These are phyloP conservation scores for Hippocampus guttulatus DNA, from an alignment of 2,113 vertebrate species.

Conservation along the genomic window DNA sequence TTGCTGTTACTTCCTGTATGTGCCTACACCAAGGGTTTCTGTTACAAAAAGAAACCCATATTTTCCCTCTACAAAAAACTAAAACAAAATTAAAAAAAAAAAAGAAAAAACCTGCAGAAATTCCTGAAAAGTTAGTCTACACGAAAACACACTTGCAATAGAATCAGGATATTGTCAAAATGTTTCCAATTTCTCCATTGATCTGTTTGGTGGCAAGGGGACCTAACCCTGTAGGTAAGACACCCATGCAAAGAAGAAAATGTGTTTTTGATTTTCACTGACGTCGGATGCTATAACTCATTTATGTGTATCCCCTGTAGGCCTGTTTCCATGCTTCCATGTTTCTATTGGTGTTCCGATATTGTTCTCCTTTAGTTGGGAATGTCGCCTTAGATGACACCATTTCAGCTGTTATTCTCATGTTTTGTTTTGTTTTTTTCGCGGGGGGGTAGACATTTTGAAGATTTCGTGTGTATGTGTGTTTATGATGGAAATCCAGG, in stretches of 20 bases:
- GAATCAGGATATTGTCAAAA: not conserved
- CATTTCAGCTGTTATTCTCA: slow-evolving; percentile 38
- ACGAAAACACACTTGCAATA: not conserved
- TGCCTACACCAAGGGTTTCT: not conserved
- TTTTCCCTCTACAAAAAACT: no score
- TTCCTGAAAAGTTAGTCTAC: no score
- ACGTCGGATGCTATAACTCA: slow-evolving; percentile 24
- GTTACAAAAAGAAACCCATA: no score
- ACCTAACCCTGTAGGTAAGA: not conserved
- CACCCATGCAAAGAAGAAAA: not conserved
- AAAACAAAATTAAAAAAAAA: no score
- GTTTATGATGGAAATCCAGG: slow-evolving; percentile 10
- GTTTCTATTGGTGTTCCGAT: slow-evolving; percentile 27
- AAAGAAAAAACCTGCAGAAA: no score
- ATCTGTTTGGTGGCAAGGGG: not conserved
- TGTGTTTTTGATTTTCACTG: not conserved
- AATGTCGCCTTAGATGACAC: slow-evolving; percentile 23
- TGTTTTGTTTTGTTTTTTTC: no score
- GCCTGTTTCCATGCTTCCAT: slow-evolving; percentile 10
- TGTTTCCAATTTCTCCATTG: not conserved
- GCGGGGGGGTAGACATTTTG: slow-evolving; percentile 3
- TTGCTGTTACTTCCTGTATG: not conserved
- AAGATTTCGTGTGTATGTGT: slow-evolving; percentile 29
- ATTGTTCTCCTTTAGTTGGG: slow-evolving; percentile 34
- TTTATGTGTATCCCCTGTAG: slow-evolving; percentile 19